Evolutionary conservation across 2,888 invertebrate genomes (phyloP).

Genomic region (Leptura quadrifasciata): DNA sequence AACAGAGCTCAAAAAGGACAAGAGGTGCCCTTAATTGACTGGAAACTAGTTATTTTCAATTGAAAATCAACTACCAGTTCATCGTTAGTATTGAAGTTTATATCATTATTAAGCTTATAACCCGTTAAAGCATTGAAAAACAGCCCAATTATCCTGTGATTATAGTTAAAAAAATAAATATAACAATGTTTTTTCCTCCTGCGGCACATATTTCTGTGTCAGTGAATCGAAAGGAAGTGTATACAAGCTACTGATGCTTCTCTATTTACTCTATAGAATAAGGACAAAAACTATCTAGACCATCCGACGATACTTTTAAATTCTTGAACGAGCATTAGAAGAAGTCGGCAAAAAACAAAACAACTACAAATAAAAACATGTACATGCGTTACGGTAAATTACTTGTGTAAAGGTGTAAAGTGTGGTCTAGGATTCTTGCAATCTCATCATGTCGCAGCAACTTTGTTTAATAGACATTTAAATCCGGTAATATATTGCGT

Average conservation of each 20-base stretch:
- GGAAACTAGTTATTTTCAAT: no score
- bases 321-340: neutral
- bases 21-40: no score
- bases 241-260: neutral
- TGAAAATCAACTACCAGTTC: no score
- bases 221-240: neutral
- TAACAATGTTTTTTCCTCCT: neutral
- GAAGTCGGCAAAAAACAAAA: slow-evolving; percentile 2
- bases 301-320: neutral
- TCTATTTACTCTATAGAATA: neutral
- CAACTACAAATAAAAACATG: neutral
- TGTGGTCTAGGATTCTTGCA: slow-evolving; percentile 7
- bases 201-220: neutral
- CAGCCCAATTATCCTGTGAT: neutral
- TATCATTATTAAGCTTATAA: no score
- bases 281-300: slow-evolving; percentile 2
- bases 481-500: neutral
- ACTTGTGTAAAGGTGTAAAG: neutral
- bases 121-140: neutral
- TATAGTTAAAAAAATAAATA: neutral
- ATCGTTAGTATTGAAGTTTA: no score
- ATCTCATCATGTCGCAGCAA: neutral
- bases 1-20: no score
- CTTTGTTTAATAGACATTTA: slow-evolving; percentile 1
- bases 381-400: slow-evolving; percentile 1